Percentiles rank a stretch among this genome's conserved stretches.
phyloP scores from a whole-genome alignment of 2,888 invertebrate species.

The Ectemnius continuus region DNA sequence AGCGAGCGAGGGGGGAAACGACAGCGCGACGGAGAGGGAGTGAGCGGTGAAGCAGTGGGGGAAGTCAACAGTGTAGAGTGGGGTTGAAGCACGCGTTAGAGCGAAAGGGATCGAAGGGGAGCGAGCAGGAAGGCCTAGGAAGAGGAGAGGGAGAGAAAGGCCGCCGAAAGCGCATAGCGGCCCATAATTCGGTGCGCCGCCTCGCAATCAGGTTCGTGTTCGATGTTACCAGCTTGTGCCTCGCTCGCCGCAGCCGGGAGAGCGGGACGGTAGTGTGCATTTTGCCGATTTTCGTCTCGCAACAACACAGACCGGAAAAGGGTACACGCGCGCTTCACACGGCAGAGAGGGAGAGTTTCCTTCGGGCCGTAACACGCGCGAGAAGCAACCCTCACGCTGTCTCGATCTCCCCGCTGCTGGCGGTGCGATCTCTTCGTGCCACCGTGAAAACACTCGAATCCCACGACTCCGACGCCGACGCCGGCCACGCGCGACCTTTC shows the following conservation, averaged over 20 bases:
- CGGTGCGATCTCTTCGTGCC: constrained; percentile 9
- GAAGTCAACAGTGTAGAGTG: constrained; percentile 41
- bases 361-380: background rate
- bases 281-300: constrained; percentile 46
- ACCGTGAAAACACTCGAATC: constrained; percentile 10
- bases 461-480: background rate
- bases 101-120: constrained; percentile 33
- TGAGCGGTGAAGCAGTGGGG: constrained; percentile 47
- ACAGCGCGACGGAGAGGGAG: constrained; percentile 31
- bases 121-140: constrained; percentile 44
- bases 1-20: constrained; percentile 5
- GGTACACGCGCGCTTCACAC: too few species aligned
- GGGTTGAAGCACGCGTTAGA: constrained; percentile 48
- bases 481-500: constrained; percentile 21
- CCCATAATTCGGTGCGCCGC: constrained; percentile 76
- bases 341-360: background rate
- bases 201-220: constrained; percentile 75
- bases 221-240: constrained; percentile 60
- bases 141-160: constrained; percentile 57
- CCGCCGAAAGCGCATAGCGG: constrained; percentile 73
- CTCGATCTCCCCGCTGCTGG: constrained; percentile 31
- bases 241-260: constrained; percentile 50
- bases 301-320: background rate
- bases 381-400: background rate
- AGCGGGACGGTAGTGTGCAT: constrained; percentile 60